phyloP scores from a whole-genome alignment of 2,113 vertebrate species.

The Poeciliopsis retropinna region DNA sequence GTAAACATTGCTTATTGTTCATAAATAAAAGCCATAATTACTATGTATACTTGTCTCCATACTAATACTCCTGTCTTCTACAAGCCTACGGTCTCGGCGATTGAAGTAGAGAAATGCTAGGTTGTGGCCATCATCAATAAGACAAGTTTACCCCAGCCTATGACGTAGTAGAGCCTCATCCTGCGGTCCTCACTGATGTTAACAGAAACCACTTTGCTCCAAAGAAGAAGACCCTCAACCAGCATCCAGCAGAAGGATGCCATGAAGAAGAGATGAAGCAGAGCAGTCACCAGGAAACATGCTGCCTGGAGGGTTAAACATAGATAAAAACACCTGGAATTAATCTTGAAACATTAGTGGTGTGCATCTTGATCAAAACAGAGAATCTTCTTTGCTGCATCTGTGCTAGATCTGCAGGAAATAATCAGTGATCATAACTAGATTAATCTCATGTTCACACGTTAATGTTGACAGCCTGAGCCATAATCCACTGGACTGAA shows the following conservation, averaged over 20 bases:
- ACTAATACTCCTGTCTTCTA: no score
- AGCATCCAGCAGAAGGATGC: constrained; percentile 94
- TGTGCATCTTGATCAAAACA: neutral
- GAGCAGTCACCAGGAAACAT: constrained; percentile 84
- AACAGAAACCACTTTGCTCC: constrained; percentile 92
- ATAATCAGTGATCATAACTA: neutral
- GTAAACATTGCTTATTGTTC: no score
- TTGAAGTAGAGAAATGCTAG: neutral
- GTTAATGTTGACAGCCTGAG: no score
- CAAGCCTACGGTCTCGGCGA: neutral
- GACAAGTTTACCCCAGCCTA: constrained; percentile 87
- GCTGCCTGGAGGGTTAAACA: constrained; percentile 70
- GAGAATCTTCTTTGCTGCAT: neutral
- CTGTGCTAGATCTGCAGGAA: neutral
- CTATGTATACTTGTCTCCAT: no score
- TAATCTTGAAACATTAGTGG: neutral
- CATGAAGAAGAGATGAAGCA: constrained; percentile 91
- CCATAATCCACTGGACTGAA: no score
- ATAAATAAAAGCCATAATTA: no score
- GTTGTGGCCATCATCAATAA: neutral
- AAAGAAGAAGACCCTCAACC: constrained; percentile 90
- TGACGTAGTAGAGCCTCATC: constrained; percentile 87
- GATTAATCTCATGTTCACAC: no score
- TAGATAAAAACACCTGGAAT: neutral
- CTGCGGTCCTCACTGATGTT: constrained; percentile 86